Conservation (phyloP, 64 coral and sea anemone species). For the Montipora foliosa region DNA sequence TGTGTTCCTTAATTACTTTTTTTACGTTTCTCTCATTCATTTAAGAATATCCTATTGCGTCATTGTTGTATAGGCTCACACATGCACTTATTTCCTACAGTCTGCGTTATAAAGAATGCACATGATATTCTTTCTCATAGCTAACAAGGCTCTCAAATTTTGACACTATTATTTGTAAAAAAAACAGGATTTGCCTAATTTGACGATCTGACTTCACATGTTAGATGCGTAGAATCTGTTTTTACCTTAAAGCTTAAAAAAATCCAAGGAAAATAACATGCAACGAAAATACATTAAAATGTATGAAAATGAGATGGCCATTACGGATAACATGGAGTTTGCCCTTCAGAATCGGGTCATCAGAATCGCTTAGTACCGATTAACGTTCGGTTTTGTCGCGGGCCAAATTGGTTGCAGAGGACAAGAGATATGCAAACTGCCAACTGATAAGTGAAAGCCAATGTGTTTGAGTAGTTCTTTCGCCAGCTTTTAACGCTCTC, state of each 20-base stretch:
- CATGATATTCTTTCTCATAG: no score
- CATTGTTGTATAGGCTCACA: neutral
- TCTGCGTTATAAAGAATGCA: neutral
- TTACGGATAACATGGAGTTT: neutral
- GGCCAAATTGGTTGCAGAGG: neutral
- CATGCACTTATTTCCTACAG: neutral
- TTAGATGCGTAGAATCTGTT: neutral
- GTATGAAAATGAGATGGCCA: neutral
- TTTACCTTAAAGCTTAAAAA: neutral
- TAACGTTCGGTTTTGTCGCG: constrained; percentile 11
- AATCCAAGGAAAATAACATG: neutral
- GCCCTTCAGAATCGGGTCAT: neutral
- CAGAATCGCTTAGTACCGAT: neutral
- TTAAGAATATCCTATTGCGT: neutral
- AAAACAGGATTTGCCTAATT: no score
- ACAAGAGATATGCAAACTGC: neutral
- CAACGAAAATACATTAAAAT: no score
- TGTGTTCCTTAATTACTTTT: neutral
- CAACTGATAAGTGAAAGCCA: no score
- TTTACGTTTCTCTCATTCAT: no score
- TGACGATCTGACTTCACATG: neutral
- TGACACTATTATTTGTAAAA: no score
- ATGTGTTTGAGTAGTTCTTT: no score
- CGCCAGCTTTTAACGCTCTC: no score
- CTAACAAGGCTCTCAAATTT: no score